Percentiles rank a stretch among this genome's conserved stretches.
Conservation (phyloP, 1,140 invertebrate species). For the Sminthurides bifidus region DNA sequence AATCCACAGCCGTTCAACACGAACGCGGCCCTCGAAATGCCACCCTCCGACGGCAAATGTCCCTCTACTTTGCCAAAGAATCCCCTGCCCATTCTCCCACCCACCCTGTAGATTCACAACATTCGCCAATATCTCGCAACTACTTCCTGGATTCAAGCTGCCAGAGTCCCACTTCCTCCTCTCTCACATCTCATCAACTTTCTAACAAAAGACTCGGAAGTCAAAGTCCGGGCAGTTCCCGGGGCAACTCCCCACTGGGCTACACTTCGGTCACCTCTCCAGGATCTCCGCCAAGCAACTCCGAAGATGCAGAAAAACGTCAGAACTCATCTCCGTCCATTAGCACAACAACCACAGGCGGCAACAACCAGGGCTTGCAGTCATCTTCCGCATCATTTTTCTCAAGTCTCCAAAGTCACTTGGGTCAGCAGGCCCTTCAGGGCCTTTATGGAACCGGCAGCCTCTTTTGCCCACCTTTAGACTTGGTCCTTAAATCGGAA, state of each 20-base stretch:
- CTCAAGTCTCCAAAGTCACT: slow-evolving; percentile 4
- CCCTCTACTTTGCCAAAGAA: slow-evolving; percentile 53
- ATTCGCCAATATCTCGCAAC: background rate
- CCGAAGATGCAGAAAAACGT: background rate
- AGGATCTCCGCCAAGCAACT: background rate
- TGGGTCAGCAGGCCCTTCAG: background rate
- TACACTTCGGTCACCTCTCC: slow-evolving; percentile 1
- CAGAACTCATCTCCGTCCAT: slow-evolving; percentile 5
- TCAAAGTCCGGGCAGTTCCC: background rate
- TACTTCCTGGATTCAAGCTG: background rate
- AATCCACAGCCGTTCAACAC: slow-evolving; percentile 81
- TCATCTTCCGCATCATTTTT: slow-evolving; percentile 7
- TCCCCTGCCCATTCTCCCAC: slow-evolving; percentile 4
- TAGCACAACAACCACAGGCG: background rate
- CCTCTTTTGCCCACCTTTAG: slow-evolving; percentile 5
- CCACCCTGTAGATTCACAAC: background rate
- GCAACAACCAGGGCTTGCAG: background rate
- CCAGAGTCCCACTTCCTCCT: background rate
- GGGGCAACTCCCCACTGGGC: background rate
- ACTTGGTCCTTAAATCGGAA: slow-evolving; percentile 2
- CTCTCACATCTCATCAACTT: background rate
- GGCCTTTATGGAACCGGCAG: background rate
- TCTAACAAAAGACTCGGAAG: too few relatives aligned
- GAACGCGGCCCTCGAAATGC: slow-evolving; percentile 92
- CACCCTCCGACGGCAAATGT: slow-evolving; percentile 77